These are phyloP conservation scores for Gallinago nigripennis DNA, from an alignment of 2,797 vertebrate species.

Conservation along the genomic window DNA sequence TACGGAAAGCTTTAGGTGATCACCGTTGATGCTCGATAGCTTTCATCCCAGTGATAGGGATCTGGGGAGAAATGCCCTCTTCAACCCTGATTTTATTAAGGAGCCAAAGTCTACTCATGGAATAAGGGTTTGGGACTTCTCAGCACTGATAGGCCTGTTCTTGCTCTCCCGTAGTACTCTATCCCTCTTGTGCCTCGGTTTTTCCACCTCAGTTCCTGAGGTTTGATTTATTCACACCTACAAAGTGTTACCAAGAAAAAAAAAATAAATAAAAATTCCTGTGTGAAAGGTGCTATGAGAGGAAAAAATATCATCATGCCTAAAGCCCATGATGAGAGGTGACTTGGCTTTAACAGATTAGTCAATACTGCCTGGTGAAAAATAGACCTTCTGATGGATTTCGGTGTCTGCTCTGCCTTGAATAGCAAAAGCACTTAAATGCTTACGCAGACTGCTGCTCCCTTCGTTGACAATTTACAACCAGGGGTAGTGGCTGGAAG, in stretches of 20 bases:
- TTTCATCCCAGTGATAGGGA: neutral
- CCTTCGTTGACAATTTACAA: neutral
- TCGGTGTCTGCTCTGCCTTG: neutral
- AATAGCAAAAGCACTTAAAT: conserved; percentile 14
- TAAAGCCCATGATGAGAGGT: neutral
- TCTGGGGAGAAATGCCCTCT: neutral
- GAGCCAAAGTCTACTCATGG: neutral
- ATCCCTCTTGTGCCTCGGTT: neutral
- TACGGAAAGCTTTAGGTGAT: neutral
- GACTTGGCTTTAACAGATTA: conserved; percentile 17
- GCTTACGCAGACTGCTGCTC: neutral
- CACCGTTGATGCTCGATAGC: neutral
- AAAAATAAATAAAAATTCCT: neutral
- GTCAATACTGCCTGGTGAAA: neutral
- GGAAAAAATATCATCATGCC: neutral
- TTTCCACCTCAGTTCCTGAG: neutral
- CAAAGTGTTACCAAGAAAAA: neutral
- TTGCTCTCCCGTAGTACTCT: neutral
- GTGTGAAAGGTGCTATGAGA: neutral
- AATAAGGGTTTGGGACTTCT: neutral
- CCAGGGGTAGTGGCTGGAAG: neutral
- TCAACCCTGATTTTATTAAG: neutral
- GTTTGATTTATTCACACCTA: neutral
- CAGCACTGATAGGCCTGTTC: neutral
- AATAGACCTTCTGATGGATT: conserved; percentile 27